Percentiles rank a stretch among this genome's conserved stretches.
Evolutionary conservation across 2,888 invertebrate species (phyloP).

Genomic region (Chydorus sphaericus): DNA sequence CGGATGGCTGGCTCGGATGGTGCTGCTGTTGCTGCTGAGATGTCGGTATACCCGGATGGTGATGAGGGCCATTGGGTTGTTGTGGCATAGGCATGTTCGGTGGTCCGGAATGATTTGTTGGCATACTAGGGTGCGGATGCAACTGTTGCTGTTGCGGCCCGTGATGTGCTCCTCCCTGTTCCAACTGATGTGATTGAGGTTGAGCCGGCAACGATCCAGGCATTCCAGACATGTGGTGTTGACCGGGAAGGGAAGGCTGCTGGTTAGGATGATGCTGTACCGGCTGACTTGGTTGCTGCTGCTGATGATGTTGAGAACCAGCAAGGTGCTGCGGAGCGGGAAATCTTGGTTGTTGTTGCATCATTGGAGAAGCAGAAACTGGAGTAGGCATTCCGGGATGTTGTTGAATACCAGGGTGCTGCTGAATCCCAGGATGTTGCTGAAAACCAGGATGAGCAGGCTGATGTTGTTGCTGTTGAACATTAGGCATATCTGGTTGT

Average conservation of each 20-base stretch:
- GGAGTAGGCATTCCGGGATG: constrained; percentile 22
- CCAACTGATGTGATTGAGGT: no score
- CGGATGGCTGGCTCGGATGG: no score
- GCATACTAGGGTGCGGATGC: constrained; percentile 20
- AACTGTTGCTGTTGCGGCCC: constrained; percentile 18
- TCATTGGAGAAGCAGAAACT: not conserved
- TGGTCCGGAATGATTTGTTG: constrained; percentile 21
- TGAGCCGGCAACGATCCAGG: no score
- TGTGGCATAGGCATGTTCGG: constrained; percentile 19
- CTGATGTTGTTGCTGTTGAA: no score
- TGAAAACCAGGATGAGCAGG: not conserved
- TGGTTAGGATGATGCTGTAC: constrained; percentile 12
- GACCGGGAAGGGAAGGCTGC: not conserved
- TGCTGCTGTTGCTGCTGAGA: constrained; percentile 22
- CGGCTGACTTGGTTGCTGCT: constrained; percentile 13
- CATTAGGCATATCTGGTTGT: no score
- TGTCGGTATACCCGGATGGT: constrained; percentile 21
- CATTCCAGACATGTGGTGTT: no score
- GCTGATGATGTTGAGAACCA: constrained; percentile 21
- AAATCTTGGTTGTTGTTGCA: constrained; percentile 2
- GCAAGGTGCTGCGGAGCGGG: constrained; percentile 12
- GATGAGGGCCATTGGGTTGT: constrained; percentile 18
- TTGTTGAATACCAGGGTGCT: constrained; percentile 19
- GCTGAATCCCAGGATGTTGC: not conserved
- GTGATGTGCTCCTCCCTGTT: no score